Evolutionary conservation across 2,888 invertebrate genomes (phyloP).

Genomic region (Fabriciana adippe): DNA sequence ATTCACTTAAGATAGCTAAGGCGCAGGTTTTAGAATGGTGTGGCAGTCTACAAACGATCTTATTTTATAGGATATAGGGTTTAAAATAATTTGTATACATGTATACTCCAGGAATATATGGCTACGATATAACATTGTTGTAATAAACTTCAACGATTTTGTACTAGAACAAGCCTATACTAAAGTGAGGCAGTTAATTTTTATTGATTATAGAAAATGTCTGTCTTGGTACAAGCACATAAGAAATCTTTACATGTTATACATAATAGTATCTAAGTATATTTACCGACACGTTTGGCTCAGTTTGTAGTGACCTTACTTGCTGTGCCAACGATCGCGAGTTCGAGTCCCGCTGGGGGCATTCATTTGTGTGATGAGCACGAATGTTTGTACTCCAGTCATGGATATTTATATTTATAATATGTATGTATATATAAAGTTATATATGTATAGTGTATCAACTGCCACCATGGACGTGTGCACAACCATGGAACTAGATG

Average conservation of each 20-base stretch:
- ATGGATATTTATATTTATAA: neutral
- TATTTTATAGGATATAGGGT: neutral
- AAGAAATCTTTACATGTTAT: neutral
- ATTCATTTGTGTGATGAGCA: no score
- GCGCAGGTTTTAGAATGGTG: neutral
- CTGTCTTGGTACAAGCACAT: neutral
- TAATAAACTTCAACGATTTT: constrained; percentile 19
- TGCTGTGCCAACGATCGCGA: no score
- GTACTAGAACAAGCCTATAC: neutral
- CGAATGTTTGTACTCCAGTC: no score
- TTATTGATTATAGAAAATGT: neutral
- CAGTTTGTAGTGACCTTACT: no score
- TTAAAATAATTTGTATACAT: neutral
- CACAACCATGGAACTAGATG: no score
- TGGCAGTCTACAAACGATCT: constrained; percentile 8
- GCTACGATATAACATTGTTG: constrained; percentile 2
- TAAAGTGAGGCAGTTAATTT: constrained; percentile 7
- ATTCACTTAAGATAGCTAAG: constrained; percentile 32
- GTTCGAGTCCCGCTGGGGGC: no score
- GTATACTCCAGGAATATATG: neutral
- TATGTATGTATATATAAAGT: no score
- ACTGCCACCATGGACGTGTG: no score
- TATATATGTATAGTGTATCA: no score
- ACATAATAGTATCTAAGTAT: neutral
- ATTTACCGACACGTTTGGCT: no score